Evolutionary conservation across 2,113 vertebrate genomes (phyloP).

Genomic region (Rostratula benghalensis): DNA sequence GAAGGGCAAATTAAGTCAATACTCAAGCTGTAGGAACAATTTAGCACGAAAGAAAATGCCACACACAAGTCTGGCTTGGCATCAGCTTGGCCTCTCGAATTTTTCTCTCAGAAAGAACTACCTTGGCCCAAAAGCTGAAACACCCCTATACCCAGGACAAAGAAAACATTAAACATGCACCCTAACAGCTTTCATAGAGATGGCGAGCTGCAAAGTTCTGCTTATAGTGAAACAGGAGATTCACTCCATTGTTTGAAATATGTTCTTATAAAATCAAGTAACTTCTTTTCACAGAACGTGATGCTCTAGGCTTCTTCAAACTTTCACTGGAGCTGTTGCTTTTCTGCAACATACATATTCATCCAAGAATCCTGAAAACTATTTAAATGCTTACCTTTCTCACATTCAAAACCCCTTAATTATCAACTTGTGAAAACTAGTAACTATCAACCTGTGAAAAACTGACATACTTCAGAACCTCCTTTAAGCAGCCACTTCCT

Average conservation of each 20-base stretch:
- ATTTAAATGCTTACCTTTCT: not conserved
- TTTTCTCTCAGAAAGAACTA: not conserved
- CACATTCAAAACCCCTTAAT: not conserved
- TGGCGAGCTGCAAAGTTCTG: not conserved
- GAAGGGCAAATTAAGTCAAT: conserved; percentile 31
- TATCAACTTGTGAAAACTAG: not conserved
- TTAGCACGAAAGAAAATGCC: not conserved
- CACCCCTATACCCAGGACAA: not conserved
- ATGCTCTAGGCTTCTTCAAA: not conserved
- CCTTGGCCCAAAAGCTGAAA: not conserved
- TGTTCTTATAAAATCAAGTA: not conserved
- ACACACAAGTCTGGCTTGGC: not conserved
- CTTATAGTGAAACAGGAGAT: not conserved
- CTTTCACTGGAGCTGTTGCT: not conserved
- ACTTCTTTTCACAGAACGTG: not conserved
- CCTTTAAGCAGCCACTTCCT: not conserved
- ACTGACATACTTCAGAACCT: not conserved
- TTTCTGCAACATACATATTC: not conserved
- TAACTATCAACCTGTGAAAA: not conserved
- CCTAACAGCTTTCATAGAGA: not conserved
- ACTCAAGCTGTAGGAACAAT: not conserved
- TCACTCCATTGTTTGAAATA: not conserved
- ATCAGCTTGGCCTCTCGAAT: not conserved
- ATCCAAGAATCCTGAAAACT: not conserved
- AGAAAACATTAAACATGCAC: not conserved